phyloP scores from a whole-genome alignment of 2,113 vertebrate genomes.

The Zosterops japonicus region DNA sequence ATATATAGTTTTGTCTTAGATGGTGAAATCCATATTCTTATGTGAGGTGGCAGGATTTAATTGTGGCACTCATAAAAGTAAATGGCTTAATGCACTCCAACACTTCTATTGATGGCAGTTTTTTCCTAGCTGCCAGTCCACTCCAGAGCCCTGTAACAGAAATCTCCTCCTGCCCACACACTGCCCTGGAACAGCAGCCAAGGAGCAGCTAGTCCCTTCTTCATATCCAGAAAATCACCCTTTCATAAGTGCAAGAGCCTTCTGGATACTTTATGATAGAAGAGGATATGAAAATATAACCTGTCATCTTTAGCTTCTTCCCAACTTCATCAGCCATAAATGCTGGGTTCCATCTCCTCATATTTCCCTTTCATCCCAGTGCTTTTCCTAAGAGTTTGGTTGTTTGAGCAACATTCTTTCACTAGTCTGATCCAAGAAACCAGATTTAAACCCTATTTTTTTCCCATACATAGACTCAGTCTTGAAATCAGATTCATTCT shows the following conservation, averaged over 20 bases:
- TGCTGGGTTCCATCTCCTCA: rapidly evolving
- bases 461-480: neutral
- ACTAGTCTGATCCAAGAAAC: neutral
- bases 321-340: neutral
- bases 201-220: neutral
- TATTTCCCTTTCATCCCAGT: neutral
- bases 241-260: rapidly evolving
- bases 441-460: neutral
- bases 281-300: neutral
- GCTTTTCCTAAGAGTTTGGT: neutral
- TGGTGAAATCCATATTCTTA: neutral
- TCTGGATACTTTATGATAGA: neutral
- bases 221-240: neutral
- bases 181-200: neutral
- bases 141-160: neutral
- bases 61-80: neutral
- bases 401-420: neutral
- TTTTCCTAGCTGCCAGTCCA: neutral
- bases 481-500: neutral
- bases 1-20: neutral
- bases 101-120: neutral
- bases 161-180: neutral
- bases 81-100: neutral
- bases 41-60: neutral
- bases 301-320: neutral